These are phyloP conservation scores for Ametastegia equiseti DNA, from an alignment of 2,888 invertebrate genomes.

Conservation along the genomic window DNA sequence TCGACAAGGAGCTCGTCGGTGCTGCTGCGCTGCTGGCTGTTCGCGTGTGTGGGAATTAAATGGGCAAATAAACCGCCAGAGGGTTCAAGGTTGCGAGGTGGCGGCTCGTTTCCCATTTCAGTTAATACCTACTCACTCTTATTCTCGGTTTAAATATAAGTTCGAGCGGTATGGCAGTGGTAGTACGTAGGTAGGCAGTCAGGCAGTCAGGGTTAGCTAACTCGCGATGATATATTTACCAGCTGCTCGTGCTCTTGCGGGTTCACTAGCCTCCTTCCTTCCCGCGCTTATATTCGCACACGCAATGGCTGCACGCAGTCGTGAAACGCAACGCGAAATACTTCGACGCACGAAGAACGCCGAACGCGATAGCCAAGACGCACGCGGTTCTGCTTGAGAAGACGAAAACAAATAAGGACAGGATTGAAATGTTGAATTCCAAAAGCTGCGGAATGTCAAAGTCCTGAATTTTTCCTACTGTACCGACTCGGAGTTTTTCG, in stretches of 20 bases:
- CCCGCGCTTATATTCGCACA: background rate
- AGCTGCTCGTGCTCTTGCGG: slow-evolving; percentile 30
- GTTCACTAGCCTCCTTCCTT: slow-evolving; percentile 39
- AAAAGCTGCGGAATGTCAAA: too few species aligned
- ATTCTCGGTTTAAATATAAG: slow-evolving; percentile 49
- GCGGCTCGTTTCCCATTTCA: slow-evolving; percentile 32
- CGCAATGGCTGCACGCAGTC: background rate
- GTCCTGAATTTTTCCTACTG: too few species aligned
- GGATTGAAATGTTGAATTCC: too few species aligned
- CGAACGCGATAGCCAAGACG: too few species aligned
- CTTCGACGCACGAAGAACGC: too few species aligned
- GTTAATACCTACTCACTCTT: slow-evolving; percentile 5
- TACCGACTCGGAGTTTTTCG: too few species aligned
- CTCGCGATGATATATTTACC: slow-evolving; percentile 50
- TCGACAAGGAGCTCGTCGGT: too few species aligned
- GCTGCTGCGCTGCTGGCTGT: background rate
- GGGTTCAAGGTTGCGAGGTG: slow-evolving; percentile 44
- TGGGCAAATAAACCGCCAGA: slow-evolving; percentile 22
- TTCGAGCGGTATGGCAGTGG: slow-evolving; percentile 4
- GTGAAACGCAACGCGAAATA: background rate
- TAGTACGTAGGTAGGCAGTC: too few species aligned
- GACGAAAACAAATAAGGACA: too few species aligned
- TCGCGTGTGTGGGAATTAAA: slow-evolving; percentile 39
- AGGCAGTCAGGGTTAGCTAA: slow-evolving; percentile 49
- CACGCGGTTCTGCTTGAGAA: too few species aligned